Evolutionary conservation across 2,888 invertebrate species (phyloP).

Genomic region (Anthophora plumipes): DNA sequence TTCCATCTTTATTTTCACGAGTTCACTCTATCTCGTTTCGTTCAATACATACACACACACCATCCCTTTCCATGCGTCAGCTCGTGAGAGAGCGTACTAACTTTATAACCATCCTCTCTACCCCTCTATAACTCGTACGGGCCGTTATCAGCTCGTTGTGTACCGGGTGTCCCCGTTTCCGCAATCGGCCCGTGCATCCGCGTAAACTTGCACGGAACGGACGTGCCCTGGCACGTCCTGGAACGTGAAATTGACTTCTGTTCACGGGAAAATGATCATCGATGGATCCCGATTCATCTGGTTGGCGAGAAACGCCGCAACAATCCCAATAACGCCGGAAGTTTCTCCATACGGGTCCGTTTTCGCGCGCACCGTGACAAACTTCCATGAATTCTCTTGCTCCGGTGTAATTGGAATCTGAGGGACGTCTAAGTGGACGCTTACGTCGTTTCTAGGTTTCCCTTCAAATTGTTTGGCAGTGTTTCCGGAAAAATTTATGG

Average conservation of each 20-base stretch:
- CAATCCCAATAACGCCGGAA: constrained; percentile 59
- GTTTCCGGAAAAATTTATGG: too few species aligned
- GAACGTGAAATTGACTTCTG: constrained; percentile 65
- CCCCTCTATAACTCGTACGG: constrained; percentile 58
- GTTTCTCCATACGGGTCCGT: constrained; percentile 36
- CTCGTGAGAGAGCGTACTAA: constrained; percentile 59
- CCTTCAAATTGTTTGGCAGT: too few species aligned
- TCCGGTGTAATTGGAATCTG: background rate
- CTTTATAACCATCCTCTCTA: constrained; percentile 58
- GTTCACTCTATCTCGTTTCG: background rate
- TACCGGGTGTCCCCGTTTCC: constrained; percentile 64
- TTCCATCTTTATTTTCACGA: constrained; percentile 37
- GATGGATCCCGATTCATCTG: constrained; percentile 37
- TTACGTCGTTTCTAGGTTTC: background rate
- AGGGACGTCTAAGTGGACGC: background rate
- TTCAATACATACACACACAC: background rate
- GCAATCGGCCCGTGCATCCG: constrained; percentile 40
- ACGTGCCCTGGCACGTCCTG: constrained; percentile 41
- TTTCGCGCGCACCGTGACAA: constrained; percentile 18
- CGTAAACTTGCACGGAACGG: constrained; percentile 44
- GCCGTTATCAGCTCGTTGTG: constrained; percentile 66
- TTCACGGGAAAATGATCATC: constrained; percentile 57
- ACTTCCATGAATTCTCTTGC: constrained; percentile 14
- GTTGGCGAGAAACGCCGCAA: constrained; percentile 27
- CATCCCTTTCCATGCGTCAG: constrained; percentile 44